These are phyloP conservation scores for Colinus virginianus DNA, from an alignment of 2,113 vertebrate genomes.

Conservation along the genomic window DNA sequence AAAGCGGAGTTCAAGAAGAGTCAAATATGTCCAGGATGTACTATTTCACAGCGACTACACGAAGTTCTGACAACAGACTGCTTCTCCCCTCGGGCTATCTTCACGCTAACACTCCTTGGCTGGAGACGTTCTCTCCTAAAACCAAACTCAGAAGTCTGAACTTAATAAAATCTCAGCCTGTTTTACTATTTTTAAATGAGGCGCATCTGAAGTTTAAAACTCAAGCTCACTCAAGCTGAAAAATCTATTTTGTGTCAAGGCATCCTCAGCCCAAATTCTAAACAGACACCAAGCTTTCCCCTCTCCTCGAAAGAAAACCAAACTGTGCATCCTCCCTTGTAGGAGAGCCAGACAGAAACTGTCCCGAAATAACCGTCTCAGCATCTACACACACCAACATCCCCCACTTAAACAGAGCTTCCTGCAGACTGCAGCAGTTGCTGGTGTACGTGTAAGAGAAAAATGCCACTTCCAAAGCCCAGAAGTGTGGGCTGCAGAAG, in stretches of 20 bases:
- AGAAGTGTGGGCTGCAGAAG: slow-evolving; percentile 32
- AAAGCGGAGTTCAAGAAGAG: not conserved
- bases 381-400: not conserved
- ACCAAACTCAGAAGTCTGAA: not conserved
- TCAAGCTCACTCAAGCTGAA: not conserved
- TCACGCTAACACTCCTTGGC: fast-evolving
- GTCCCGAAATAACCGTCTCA: not conserved
- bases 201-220: not conserved
- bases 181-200: not conserved
- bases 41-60: not conserved
- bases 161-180: not conserved
- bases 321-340: not conserved
- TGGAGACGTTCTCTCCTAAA: not conserved
- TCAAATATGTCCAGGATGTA: not conserved
- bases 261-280: not conserved
- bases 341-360: not conserved
- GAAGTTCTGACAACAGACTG: not conserved
- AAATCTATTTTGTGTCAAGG: not conserved
- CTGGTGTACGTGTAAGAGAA: slow-evolving; percentile 22
- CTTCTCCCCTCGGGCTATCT: not conserved
- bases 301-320: not conserved
- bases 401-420: slow-evolving; percentile 11
- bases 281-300: not conserved
- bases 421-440: not conserved
- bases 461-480: slow-evolving; percentile 13